Conservation (phyloP, 2,113 vertebrate species). For the Excalfactoria chinensis region DNA sequence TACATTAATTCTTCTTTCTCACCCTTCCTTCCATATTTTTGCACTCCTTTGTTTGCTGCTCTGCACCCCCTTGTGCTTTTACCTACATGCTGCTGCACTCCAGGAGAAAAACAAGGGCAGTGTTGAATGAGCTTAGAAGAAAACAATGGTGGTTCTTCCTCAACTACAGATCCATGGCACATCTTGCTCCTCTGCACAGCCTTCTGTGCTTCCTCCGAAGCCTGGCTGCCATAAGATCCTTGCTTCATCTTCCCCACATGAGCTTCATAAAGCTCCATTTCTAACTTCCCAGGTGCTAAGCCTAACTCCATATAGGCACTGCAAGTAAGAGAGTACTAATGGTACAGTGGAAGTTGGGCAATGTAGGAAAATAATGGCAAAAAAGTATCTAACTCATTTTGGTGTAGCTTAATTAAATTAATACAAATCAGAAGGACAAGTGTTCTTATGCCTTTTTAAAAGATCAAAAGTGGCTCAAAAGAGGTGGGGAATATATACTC, state of each 20-base stretch:
- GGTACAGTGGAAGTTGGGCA: neutral
- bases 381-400: neutral
- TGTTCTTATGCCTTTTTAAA: neutral
- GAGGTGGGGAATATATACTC: neutral
- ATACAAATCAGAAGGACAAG: neutral
- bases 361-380: neutral
- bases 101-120: neutral
- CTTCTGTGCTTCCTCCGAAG: neutral
- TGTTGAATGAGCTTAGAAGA: neutral
- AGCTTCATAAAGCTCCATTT: neutral
- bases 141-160: neutral
- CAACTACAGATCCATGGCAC: neutral
- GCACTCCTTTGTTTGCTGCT: neutral
- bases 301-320: neutral
- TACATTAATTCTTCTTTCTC: neutral
- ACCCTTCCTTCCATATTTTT: neutral
- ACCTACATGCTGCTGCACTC: neutral
- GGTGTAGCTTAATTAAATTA: neutral
- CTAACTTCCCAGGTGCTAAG: neutral
- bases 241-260: neutral
- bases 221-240: neutral
- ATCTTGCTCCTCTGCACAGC: neutral
- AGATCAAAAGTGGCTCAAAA: neutral
- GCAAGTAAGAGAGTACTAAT: neutral
- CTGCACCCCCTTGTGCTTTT: neutral